A percentile compares a stretch with the other conserved stretches of the same genome.
Evolutionary conservation across 1,140 invertebrate species (phyloP).

Genomic region (Cotesia chilonis): DNA sequence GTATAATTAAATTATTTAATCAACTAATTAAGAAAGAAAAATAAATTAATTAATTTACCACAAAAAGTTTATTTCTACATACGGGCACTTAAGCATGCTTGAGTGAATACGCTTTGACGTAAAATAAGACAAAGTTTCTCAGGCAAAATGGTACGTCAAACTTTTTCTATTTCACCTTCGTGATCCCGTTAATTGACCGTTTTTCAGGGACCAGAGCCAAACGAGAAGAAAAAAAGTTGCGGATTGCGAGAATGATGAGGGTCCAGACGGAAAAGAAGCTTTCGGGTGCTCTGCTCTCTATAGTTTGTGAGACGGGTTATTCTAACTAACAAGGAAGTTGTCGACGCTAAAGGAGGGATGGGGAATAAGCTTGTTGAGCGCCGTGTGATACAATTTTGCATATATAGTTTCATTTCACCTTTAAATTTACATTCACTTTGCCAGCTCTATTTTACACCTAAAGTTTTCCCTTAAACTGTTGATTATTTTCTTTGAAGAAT

Average conservation of each 20-base stretch:
- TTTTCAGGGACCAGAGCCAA: not conserved
- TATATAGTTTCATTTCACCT: too few relatives aligned
- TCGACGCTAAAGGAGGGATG: not conserved
- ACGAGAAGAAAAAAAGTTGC: not conserved
- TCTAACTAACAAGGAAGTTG: conserved; percentile 2
- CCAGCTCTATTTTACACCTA: too few relatives aligned
- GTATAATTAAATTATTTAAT: too few relatives aligned
- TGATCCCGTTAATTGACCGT: conserved; percentile 26
- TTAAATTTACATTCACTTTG: too few relatives aligned
- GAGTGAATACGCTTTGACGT: too few relatives aligned
- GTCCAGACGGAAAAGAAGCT: not conserved
- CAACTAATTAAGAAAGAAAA: too few relatives aligned
- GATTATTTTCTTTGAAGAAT: too few relatives aligned
- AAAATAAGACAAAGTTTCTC: conserved; percentile 9
- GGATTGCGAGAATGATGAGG: not conserved
- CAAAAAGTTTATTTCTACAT: not conserved
- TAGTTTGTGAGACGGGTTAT: not conserved
- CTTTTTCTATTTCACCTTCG: conserved; percentile 26
- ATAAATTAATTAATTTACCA: too few relatives aligned
- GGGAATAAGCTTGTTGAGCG: too few relatives aligned
- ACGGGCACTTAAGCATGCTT: too few relatives aligned
- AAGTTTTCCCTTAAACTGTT: too few relatives aligned
- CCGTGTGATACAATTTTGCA: too few relatives aligned
- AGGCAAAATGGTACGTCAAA: conserved; percentile 4
- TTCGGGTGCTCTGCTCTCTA: not conserved